Evolutionary conservation across 1,140 invertebrate species (phyloP).

Genomic region (Homarus americanus): DNA sequence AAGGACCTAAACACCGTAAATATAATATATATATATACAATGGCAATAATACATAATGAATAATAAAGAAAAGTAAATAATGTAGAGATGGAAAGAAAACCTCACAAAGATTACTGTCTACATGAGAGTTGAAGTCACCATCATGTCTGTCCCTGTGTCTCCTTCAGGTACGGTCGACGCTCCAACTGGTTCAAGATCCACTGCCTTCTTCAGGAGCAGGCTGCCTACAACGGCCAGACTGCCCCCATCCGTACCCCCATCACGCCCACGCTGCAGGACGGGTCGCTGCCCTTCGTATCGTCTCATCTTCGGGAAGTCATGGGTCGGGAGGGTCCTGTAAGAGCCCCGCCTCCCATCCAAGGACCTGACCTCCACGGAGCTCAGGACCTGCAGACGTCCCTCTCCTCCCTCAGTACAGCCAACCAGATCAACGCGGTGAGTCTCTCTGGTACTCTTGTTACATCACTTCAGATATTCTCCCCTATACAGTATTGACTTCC

Average conservation of each 20-base stretch:
- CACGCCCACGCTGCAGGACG: conserved; percentile 74
- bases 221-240: conserved; percentile 57
- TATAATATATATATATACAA: too few species aligned
- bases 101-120: background rate
- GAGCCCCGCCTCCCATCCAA: conserved; percentile 22
- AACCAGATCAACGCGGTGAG: conserved; percentile 41
- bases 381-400: conserved; percentile 39
- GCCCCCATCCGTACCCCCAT: conserved; percentile 61
- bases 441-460: too few species aligned
- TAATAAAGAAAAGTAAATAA: background rate
- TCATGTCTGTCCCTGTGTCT: background rate
- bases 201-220: conserved; percentile 83
- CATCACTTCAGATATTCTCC: too few species aligned
- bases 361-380: conserved; percentile 22
- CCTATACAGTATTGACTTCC: too few species aligned
- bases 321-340: conserved; percentile 29
- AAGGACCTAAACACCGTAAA: too few species aligned
- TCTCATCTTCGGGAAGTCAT: conserved; percentile 69
- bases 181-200: conserved; percentile 80
- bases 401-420: conserved; percentile 31
- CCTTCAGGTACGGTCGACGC: conserved; percentile 77
- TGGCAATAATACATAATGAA: too few species aligned
- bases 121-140: background rate
- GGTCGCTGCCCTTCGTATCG: conserved; percentile 73
- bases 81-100: background rate